Evolutionary conservation across 2,888 invertebrate genomes (phyloP).

Genomic region (Zhuqinia jingwanae): DNA sequence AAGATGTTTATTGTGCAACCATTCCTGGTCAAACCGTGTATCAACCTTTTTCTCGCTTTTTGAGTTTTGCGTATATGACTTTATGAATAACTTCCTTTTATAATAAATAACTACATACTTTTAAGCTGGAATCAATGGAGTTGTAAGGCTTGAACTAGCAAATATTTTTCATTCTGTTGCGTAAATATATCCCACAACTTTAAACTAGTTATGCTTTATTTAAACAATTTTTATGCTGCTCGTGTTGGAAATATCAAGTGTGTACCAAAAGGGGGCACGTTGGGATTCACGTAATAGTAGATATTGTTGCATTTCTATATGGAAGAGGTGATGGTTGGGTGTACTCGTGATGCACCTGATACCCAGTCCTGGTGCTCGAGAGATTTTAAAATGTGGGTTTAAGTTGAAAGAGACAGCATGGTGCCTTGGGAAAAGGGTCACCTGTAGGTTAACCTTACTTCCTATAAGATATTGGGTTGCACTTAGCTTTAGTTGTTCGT

Average conservation of each 20-base stretch:
- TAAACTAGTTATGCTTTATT: too few species aligned
- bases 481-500: constrained; percentile 24
- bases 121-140: too few species aligned
- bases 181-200: too few species aligned
- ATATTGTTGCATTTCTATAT: constrained; percentile 47
- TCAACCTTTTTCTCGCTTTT: too few species aligned
- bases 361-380: constrained; percentile 9
- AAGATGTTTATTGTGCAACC: background rate
- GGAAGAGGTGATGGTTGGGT: constrained; percentile 11
- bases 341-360: constrained; percentile 46
- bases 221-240: background rate
- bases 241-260: constrained; percentile 4
- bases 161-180: too few species aligned
- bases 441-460: constrained; percentile 77
- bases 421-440: constrained; percentile 76
- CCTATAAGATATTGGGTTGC: constrained; percentile 72
- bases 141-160: too few species aligned
- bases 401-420: constrained; percentile 75
- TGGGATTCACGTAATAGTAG: constrained; percentile 24
- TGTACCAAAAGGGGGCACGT: background rate
- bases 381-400: constrained; percentile 49
- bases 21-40: background rate
- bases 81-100: too few species aligned
- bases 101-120: too few species aligned
- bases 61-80: too few species aligned